Base-by-base conservation (phyloP, 2,888 invertebrate species). In the Acrobasis suavella region DNA sequence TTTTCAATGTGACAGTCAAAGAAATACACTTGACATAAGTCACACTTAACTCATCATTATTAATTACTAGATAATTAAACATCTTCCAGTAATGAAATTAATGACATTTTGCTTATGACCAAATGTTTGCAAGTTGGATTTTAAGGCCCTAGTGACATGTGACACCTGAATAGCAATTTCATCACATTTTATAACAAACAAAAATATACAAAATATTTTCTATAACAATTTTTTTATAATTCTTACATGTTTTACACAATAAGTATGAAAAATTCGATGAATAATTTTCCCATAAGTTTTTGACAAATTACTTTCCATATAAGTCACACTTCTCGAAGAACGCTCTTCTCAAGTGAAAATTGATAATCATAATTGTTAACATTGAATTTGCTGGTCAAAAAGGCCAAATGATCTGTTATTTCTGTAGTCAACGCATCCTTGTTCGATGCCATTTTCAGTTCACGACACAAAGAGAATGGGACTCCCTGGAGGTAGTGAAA, bases 401-500 rank as follows among this genome's bases (percentile, higher is more conserved):
- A 94, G 0, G 93, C 91, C 42, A 93, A 76, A 32, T 94, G 83
- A 70, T 94, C 93, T 59, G 87, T 86, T 16, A 93, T 84, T 79
- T 93, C 89, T 0, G 92, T 85, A 12, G 92, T 86, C 62, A 92
- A 86, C 0, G 87, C 74, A 63, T 94, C 93, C 69, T 92, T 91
- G 69, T 89, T 92, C 10, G 87, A 73, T 9, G 83, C 86, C 77
- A 89, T 82, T 71, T 91, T 86, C 9, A 94, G 78, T 56, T 91
- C 88, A 65, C 87, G 87, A 1, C 89, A 89, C 67, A 94, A 72
- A 16, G 88, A 80, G 69, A 94, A 94, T 0, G 94, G 94, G 0
- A 94, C 93, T 46, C 92, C 93, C 72, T 89, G 92, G 9, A 94
- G 77, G 67, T 94, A 93, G 75, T 91, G 89, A 66, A 92, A 90